Evolutionary conservation across 2,113 vertebrate genomes (phyloP).

Genomic region (Regulus satrapa): DNA sequence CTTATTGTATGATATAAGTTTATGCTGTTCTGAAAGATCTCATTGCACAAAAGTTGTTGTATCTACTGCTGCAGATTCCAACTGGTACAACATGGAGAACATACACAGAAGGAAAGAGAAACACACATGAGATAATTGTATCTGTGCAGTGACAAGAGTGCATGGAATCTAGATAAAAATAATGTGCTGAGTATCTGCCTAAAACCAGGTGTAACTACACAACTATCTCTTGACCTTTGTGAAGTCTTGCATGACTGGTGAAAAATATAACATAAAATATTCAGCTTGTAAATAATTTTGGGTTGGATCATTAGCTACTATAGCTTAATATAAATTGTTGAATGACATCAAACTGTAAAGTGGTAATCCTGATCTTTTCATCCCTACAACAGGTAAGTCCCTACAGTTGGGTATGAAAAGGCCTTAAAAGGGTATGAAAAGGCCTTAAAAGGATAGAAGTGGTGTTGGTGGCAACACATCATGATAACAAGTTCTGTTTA

Average conservation of each 20-base stretch:
- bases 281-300: neutral
- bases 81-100: neutral
- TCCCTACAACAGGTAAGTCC: neutral
- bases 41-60: neutral
- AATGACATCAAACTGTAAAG: neutral
- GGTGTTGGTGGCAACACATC: neutral
- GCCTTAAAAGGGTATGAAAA: neutral
- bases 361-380: neutral
- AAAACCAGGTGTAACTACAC: neutral
- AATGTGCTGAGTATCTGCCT: neutral
- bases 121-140: fast-evolving
- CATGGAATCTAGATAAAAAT: neutral
- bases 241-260: neutral
- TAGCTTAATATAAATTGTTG: neutral
- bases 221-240: neutral
- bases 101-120: neutral
- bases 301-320: neutral
- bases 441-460: neutral
- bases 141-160: neutral
- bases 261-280: neutral
- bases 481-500: neutral
- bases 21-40: neutral
- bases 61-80: neutral
- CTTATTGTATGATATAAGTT: neutral
- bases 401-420: neutral